Evolutionary conservation across 2,888 invertebrate species (phyloP), one percentile per base, ranked within the genome.

Genomic region (Agrotis puta): DNA sequence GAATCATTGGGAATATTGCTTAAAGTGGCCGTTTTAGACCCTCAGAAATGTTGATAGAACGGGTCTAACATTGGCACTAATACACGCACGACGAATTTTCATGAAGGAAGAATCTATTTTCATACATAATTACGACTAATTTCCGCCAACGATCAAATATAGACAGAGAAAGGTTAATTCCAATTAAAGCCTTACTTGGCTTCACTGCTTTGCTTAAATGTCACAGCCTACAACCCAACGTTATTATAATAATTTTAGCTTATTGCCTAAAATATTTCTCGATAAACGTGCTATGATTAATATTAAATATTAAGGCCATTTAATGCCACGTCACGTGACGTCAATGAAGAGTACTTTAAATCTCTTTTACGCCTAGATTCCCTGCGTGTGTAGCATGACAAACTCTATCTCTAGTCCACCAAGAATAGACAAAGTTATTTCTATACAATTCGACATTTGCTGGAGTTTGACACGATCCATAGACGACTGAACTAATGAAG

Each of bases 141-240:
- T 63, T 56, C 39, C 27, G 43, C 9, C 43, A 27, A 73, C 63
- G 24, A 20, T 24, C 54, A 54, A 54, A 14, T 43, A 47, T 39
- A 73, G 22, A 45, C n/a, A 47, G 51, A 14, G 20, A 73, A 70
- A 73, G 51, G 39, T 62, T 53, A 53, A 73, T 73, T 39, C 20
- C 16, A 47, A 58, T 53, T 61, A 39, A 62, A 45, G 18, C 65
- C 47, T 57, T 13, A 64, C 39, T 57, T 53, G 43, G 47, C n/a
- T 71, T 54, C 33, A 6, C 14, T 22, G 20, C n/a, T 47, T 53
- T 18, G 2, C n/a, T 47, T 24, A 53, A 53, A 71, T 71, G 39
- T 62, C 70, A 62, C 63, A 18, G 20, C 39, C 39, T 20, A 43
- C 16, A 43, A 2, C 13, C 27, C 54, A 24, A 33, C 20, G 14